phyloP scores from a whole-genome alignment of 2,113 vertebrate species.

The Anoura caudifer region DNA sequence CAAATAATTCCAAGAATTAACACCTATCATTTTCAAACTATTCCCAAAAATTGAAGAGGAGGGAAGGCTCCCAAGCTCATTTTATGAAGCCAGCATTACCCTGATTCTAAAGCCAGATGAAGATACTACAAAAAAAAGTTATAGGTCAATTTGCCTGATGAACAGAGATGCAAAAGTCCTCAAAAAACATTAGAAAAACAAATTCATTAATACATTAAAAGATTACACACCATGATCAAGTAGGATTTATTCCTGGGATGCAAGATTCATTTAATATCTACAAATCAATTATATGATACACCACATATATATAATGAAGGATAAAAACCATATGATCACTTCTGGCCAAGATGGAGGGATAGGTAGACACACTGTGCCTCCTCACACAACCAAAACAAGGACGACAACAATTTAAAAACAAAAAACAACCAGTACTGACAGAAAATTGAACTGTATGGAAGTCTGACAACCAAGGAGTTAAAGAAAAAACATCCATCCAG shows the following conservation, averaged over 20 bases:
- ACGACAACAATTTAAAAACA: no score
- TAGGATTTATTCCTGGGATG: background rate
- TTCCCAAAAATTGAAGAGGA: background rate
- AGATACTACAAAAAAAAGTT: background rate
- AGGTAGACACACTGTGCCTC: no score
- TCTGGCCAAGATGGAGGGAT: no score
- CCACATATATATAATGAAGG: background rate
- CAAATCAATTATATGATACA: background rate
- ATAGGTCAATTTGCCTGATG: background rate
- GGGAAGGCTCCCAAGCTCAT: background rate
- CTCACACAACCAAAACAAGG: no score
- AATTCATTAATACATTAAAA: background rate
- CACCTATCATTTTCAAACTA: background rate
- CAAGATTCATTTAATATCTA: background rate
- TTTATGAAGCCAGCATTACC: background rate
- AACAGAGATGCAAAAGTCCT: background rate
- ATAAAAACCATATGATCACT: background rate
- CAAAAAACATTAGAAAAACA: background rate
- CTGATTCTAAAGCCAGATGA: background rate
- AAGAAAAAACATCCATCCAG: no score
- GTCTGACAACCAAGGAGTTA: no score
- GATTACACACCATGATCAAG: background rate
- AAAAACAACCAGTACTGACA: no score
- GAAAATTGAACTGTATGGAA: no score
- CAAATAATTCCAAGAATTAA: background rate